Conservation (phyloP, 1,140 invertebrate genomes). For the Galendromus occidentalis region DNA sequence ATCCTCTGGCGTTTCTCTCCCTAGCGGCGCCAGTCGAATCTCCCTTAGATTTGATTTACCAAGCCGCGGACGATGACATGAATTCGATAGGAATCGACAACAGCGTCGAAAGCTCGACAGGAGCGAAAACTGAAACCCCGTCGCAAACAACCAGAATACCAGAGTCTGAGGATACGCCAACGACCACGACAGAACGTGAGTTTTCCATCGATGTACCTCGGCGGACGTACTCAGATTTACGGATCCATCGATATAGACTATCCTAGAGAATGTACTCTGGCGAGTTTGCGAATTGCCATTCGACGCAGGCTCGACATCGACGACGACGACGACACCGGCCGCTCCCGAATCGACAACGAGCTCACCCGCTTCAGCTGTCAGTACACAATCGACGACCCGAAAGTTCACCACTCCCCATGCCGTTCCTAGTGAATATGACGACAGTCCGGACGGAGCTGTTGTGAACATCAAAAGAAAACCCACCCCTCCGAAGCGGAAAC, state of each 20-base stretch:
- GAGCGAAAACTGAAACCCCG: no score
- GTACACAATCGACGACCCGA: neutral
- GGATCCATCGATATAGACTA: no score
- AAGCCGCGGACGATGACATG: neutral
- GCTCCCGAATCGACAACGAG: neutral
- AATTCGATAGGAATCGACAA: neutral
- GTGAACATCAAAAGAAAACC: slow-evolving; percentile 5
- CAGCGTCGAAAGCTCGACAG: neutral
- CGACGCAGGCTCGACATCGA: neutral
- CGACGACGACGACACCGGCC: neutral
- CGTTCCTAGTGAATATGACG: neutral
- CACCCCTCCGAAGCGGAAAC: neutral
- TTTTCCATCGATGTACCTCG: no score
- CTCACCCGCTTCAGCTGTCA: neutral
- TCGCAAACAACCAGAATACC: no score
- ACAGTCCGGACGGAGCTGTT: neutral
- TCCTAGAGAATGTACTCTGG: no score
- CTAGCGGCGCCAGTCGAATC: neutral
- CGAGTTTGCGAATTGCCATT: no score
- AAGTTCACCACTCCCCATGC: neutral
- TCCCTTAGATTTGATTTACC: neutral
- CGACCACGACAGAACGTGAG: no score
- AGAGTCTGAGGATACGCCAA: no score
- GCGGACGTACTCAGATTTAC: no score
- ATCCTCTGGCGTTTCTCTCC: no score